A percentile compares a stretch with the other conserved stretches of the same genome.
phyloP scores from a whole-genome alignment of 2,888 invertebrate genomes.

The Sphaeridia pumilis region DNA sequence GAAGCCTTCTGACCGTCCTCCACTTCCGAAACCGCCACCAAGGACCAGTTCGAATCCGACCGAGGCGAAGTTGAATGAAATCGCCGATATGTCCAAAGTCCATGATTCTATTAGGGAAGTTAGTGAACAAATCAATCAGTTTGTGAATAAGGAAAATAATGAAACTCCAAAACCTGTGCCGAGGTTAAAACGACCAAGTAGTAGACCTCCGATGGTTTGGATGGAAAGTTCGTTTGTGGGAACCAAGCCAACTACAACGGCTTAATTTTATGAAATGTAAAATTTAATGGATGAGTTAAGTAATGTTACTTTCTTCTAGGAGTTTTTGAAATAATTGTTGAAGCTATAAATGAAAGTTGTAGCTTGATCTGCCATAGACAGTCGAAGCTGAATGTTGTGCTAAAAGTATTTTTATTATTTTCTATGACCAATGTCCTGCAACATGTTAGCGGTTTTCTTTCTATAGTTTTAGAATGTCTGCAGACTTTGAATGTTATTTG shows the following conservation, averaged over 20 bases:
- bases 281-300: no score
- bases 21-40: conserved; percentile 29
- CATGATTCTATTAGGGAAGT: conserved; percentile 83
- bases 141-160: conserved; percentile 17
- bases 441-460: no score
- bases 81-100: conserved; percentile 19
- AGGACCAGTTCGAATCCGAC: conserved; percentile 13
- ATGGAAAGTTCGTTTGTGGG: conserved; percentile 85
- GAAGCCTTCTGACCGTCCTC: conserved; percentile 29
- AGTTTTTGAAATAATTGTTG: no score
- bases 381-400: no score
- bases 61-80: not conserved
- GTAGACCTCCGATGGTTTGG: conserved; percentile 51
- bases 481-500: no score
- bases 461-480: no score
- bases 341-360: no score
- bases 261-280: no score
- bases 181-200: conserved; percentile 25
- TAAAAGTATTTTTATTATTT: no score
- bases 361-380: no score
- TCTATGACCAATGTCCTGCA: no score
- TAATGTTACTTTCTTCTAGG: no score
- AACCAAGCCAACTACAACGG: conserved; percentile 57
- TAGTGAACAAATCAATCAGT: conserved; percentile 54
- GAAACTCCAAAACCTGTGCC: conserved; percentile 24